Base-by-base conservation (phyloP, 2,113 vertebrate genomes). In the Hippolais icterina region DNA sequence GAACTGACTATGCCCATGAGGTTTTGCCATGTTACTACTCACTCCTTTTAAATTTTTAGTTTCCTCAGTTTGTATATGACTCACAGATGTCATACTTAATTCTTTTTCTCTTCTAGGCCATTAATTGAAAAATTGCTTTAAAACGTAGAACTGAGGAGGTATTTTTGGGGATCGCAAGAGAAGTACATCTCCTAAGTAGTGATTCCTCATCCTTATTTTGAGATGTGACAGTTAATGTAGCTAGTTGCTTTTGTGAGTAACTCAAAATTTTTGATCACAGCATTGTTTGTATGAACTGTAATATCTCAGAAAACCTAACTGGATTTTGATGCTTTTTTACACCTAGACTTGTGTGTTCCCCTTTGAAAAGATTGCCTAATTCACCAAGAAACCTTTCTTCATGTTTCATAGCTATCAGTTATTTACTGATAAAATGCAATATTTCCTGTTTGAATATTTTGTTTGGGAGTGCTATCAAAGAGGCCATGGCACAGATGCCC, bases 1-100 rank as follows among this genome's bases (percentile, higher is more conserved):
- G 35, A 77, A 9, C 8, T 1, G 5, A 15, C 37, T 50, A 2
- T 44, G 33, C 23, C 52, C 49, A 0, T 37, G 11, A 65, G 3
- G 3, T 75, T 84, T 84, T 71, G 20, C 44, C 52, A 1, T 29
- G n/a, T 65, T 72, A 14, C 27, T 74, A 18, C 25, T 75, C 9
- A 52, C 27, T 79, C 50, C 23, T 72, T 59, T 47, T 23, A n/a
- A 31, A 23, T 54, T 49, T 68, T 44, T 61, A 6, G 14, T 77
- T 95, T 77, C 27, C 22, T 54, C 22, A 21, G 24, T 90, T 70
- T 79, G 39, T 53, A 1, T 70, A 10, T 47, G 47, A 33, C 27
- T 88, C 19, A 54, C 18, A 87, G 74, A 66, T 46, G 10, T 33
- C 72, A 18, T 27, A 22, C 25, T 46, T 69, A 54, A 70, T 74